These are phyloP conservation scores for Eucera pruinosa DNA, from an alignment of 2,888 invertebrate genomes.

Conservation along the genomic window DNA sequence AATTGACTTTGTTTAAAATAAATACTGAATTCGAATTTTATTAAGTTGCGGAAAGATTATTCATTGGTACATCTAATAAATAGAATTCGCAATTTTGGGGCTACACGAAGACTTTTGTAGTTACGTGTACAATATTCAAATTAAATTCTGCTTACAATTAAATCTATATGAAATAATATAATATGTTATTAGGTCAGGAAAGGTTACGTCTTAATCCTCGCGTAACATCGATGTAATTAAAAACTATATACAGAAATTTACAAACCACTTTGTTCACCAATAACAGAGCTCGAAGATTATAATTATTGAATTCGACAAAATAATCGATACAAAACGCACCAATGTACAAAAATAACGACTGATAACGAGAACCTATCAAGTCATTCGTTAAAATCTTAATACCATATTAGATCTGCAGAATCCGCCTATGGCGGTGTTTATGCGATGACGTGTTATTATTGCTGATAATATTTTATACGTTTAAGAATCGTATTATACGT, in stretches of 20 bases:
- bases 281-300: background rate
- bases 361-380: background rate
- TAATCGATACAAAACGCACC: background rate
- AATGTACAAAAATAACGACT: no score
- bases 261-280: background rate
- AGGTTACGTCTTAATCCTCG: background rate
- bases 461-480: background rate
- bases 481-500: background rate
- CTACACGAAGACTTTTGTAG: no score
- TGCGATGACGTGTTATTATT: background rate
- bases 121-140: no score
- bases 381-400: conserved; percentile 11
- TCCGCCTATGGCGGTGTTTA: background rate
- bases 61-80: no score
- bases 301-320: background rate
- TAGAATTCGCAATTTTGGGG: no score
- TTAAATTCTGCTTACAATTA: background rate
- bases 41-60: no score
- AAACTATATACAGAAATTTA: background rate
- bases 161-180: background rate
- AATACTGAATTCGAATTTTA: no score
- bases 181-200: background rate
- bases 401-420: background rate
- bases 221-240: background rate
- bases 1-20: no score